These are phyloP conservation scores for Operophtera brumata DNA, from an alignment of 2,888 invertebrate genomes.

Conservation along the genomic window DNA sequence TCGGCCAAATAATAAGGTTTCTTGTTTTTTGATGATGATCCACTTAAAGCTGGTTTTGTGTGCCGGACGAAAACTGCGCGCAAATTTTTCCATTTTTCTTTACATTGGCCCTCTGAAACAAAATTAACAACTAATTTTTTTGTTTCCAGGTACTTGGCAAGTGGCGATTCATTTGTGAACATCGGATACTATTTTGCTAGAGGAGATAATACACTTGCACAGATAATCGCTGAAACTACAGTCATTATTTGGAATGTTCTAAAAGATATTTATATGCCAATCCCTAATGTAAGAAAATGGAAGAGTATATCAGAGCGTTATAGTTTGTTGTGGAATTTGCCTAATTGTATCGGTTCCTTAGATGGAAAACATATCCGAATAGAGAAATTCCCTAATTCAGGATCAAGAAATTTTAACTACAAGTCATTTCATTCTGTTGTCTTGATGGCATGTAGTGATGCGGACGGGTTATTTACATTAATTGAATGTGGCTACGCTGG, in stretches of 20 bases:
- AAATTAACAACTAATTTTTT: constrained; percentile 6
- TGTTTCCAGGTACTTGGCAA: constrained; percentile 9
- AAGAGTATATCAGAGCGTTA: constrained; percentile 3
- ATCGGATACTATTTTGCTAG: constrained; percentile 14
- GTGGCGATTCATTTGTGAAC: constrained; percentile 10
- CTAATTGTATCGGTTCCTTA: constrained; percentile 8
- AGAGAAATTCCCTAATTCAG: constrained; percentile 11
- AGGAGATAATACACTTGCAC: constrained; percentile 10
- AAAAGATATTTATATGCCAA: constrained; percentile 6
- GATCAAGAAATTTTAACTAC: constrained; percentile 6
- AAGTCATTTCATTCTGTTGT: constrained; percentile 4
- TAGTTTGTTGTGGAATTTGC: constrained; percentile 9
- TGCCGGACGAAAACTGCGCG: constrained; percentile 21
- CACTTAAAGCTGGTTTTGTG: constrained; percentile 14
- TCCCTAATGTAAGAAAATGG: constrained; percentile 6
- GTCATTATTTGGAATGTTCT: constrained; percentile 7
- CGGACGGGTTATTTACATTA: constrained; percentile 20
- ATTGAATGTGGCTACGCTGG: constrained; percentile 21
- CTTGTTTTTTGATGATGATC: constrained; percentile 16
- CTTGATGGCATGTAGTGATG: constrained; percentile 22
- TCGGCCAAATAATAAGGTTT: constrained; percentile 26
- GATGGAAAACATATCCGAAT: constrained; percentile 14
- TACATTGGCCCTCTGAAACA: constrained; percentile 19
- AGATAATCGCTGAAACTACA: constrained; percentile 14
- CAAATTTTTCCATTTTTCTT: constrained; percentile 29